Base-by-base conservation (phyloP, 2,797 vertebrate genomes). In the Halcyon smyrnensis region DNA sequence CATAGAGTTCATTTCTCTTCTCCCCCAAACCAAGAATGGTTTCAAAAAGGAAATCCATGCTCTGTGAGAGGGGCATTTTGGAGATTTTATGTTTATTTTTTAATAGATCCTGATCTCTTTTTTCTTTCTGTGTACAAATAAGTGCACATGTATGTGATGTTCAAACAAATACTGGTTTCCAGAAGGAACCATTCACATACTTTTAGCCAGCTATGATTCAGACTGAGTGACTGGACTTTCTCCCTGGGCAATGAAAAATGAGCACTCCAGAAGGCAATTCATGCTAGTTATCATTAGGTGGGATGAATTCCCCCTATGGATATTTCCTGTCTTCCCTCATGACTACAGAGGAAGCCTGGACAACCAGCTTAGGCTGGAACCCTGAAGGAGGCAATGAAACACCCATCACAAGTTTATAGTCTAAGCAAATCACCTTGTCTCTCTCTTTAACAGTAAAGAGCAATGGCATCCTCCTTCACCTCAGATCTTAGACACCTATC, bases 271-370 rank as follows among this genome's bases (percentile, higher is more conserved):
- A 82, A 84, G 30, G 63, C 15, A 76, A 50, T 59, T 54, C 9
- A 28, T 2, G 5, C 16, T 79, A 24, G 63, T 92, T 80, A 67
- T 57, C 1, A 2, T 77, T 67, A 89, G 46, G n/a, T 51, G 36
- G 64, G 68, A 76, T 28, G 18, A 63, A 63, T 3, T 3, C 0
- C 0, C 59, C 51, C 32, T 56, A 46, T 0, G 1, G 51, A 89
- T 18, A 56, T 73, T 73, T 88, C 41, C 27, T 2, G 17, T 62
- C 57, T 62, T 65, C 77, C 54, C 39, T 75, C 37, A 41, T 2
- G 37, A 2, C 45, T 39, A 46, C 37, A 67, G 34, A 57, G 24
- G 59, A 67, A 87, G 46, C 16, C 15, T 8, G 24, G 74, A 60
- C 20, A 84, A 54, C 7, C 24, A 62, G 18, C 30, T 82, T 11